Evolutionary conservation across 2,888 invertebrate genomes (phyloP).

Genomic region (Bhutanitis thaidina): DNA sequence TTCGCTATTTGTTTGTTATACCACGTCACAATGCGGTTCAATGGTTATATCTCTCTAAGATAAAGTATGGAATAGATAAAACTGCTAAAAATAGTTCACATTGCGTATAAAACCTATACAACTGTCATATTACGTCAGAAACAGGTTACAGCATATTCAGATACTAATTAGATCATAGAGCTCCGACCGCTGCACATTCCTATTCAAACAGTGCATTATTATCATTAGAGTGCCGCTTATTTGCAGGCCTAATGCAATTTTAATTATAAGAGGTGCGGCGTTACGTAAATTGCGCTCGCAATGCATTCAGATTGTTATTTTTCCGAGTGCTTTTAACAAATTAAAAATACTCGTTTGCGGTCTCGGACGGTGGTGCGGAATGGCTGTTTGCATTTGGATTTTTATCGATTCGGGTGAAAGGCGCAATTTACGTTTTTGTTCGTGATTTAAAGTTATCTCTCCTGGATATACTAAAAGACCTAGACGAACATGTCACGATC

Average conservation of each 20-base stretch:
- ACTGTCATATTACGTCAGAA: too few relatives aligned
- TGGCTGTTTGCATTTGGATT: not conserved
- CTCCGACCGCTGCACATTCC: constrained; percentile 47
- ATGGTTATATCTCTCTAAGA: too few relatives aligned
- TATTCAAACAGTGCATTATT: constrained; percentile 63
- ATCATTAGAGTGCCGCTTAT: constrained; percentile 57
- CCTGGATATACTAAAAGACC: too few relatives aligned
- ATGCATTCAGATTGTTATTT: constrained; percentile 74
- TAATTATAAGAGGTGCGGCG: constrained; percentile 74
- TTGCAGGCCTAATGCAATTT: constrained; percentile 75
- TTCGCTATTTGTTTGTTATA: too few relatives aligned
- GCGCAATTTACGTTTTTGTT: too few relatives aligned
- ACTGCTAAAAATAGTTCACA: not conserved
- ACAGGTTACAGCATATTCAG: too few relatives aligned
- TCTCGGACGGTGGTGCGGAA: not conserved
- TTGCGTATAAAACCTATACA: too few relatives aligned
- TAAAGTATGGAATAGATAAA: too few relatives aligned
- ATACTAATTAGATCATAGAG: constrained; percentile 3
- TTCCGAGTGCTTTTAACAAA: constrained; percentile 72
- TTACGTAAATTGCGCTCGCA: constrained; percentile 51
- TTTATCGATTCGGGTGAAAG: not conserved
- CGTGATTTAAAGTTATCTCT: too few relatives aligned
- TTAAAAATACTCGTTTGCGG: constrained; percentile 51
- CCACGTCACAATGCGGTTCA: too few relatives aligned
- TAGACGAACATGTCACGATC: too few relatives aligned